Evolutionary conservation across 2,888 invertebrate genomes (phyloP).

Genomic region (Esperia sulphurella): DNA sequence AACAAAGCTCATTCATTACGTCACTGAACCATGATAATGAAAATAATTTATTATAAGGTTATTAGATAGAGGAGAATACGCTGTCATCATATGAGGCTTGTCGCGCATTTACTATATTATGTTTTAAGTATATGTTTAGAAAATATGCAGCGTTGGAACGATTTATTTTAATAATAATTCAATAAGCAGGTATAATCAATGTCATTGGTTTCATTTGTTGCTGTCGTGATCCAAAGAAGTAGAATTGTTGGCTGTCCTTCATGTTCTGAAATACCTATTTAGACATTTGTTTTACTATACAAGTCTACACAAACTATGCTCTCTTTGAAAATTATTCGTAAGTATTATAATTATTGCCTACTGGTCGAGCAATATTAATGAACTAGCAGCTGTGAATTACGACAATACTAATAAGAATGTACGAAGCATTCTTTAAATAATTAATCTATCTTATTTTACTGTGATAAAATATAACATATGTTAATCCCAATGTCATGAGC

Average conservation of each 20-base stretch:
- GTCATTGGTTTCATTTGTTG: conserved; percentile 8
- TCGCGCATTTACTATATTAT: conserved; percentile 68
- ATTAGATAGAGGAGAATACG: conserved; percentile 23
- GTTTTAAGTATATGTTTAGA: conserved; percentile 52
- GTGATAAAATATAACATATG: too few species aligned
- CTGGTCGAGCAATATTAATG: background rate
- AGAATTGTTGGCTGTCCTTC: conserved; percentile 28
- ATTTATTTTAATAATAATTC: conserved; percentile 44
- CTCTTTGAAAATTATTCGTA: background rate
- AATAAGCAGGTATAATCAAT: conserved; percentile 28
- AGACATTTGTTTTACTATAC: background rate
- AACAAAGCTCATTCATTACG: conserved; percentile 34
- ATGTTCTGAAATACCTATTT: conserved; percentile 9
- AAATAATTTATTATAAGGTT: conserved; percentile 12
- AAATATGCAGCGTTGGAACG: conserved; percentile 36
- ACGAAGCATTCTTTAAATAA: too few species aligned
- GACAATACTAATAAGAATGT: conserved; percentile 13
- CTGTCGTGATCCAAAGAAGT: conserved; percentile 29
- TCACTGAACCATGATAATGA: conserved; percentile 12
- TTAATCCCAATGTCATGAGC: too few species aligned
- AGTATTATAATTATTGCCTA: background rate
- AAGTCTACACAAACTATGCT: conserved; percentile 7
- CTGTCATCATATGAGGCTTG: conserved; percentile 67
- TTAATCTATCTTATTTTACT: too few species aligned
- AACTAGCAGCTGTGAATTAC: conserved; percentile 18